Evolutionary conservation across 1,140 invertebrate species (phyloP).

Genomic region (Anthonomus grandis): DNA sequence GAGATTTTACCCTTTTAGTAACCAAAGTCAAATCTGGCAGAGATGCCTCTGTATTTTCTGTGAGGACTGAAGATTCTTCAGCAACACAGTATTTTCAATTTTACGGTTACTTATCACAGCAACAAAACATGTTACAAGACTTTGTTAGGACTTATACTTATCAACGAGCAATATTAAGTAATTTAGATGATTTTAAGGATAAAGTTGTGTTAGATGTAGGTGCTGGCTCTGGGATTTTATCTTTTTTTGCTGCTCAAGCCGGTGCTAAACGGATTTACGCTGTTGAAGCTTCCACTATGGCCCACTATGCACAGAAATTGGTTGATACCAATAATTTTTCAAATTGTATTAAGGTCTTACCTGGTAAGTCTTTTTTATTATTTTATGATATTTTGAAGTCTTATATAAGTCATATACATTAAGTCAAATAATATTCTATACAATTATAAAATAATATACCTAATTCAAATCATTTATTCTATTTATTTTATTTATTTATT

Average conservation of each 20-base stretch:
- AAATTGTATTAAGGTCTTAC: slow-evolving; percentile 85
- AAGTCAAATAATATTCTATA: not conserved
- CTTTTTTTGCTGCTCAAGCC: slow-evolving; percentile 97
- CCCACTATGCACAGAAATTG: slow-evolving; percentile 88
- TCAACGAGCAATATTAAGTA: slow-evolving; percentile 93
- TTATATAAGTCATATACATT: not conserved
- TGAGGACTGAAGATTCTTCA: slow-evolving; percentile 94
- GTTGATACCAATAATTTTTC: slow-evolving; percentile 87
- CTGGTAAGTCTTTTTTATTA: slow-evolving; percentile 59
- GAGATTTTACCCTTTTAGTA: slow-evolving; percentile 73
- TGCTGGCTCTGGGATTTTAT: slow-evolving; percentile 94
- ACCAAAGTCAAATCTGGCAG: slow-evolving; percentile 74
- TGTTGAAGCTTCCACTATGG: slow-evolving; percentile 98
- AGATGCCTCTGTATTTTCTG: slow-evolving; percentile 85
- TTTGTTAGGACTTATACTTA: slow-evolving; percentile 98
- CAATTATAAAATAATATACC: too few species aligned
- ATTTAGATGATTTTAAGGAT: slow-evolving; percentile 88
- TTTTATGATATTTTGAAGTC: not conserved
- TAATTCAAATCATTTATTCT: too few species aligned
- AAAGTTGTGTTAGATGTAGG: slow-evolving; percentile 96
- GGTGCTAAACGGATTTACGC: slow-evolving; percentile 97
- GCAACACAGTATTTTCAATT: slow-evolving; percentile 98
- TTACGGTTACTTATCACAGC: slow-evolving; percentile 97
- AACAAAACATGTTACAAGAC: slow-evolving; percentile 99
- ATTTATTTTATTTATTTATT: too few species aligned